Evolutionary conservation across 2,888 invertebrate genomes (phyloP), one percentile per base, ranked within the genome.

Genomic region (Phytoseiulus persimilis): DNA sequence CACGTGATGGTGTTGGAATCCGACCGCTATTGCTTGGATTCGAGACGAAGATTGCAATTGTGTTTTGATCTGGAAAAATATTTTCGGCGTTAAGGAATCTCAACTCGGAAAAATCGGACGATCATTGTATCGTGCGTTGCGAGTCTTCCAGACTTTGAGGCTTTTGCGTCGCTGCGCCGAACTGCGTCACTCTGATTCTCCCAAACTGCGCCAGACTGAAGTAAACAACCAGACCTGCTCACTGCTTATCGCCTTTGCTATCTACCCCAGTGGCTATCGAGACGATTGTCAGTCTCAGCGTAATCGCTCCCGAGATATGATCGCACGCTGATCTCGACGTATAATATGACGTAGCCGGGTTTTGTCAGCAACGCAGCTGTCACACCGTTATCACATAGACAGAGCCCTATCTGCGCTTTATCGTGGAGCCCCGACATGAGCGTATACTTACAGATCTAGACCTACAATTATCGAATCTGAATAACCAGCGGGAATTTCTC

Each of bases 1-100:
- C 0, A 93, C 93, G 92, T 96, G 95, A 2, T 94, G 92, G 92
- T 97, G 97, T 92, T 98, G 97, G 92, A 96, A 95, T 0, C 97
- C 97, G 0, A 97, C 97, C 0, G 97, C 97, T 90, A 97, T 96
- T n/a, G 94, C 93, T 46, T 92, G 90, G 31, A 91, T 95, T 9
- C 32, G 32, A 1, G 95, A 95, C 92, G 95, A 94, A 0, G 96
- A 94, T 92, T 96, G 96, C 23, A 96, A 93, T 91, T 96, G 95
- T 0, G 96, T 96, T 93, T 97, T 97, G 31, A 96, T 94, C 95
- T 95, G 91, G 5, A 87, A 87, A 9, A 3, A 87, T 31, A 5
- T 46, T 46, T n/a, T n/a, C n/a, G n/a, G n/a, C n/a, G n/a, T n/a
- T n/a, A n/a, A n/a, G n/a, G n/a, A n/a, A n/a, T n/a, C n/a, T n/a